Evolutionary conservation across 2,888 invertebrate species (phyloP), one percentile per base, ranked within the genome.

Genomic region (Trichopria drosophilae): DNA sequence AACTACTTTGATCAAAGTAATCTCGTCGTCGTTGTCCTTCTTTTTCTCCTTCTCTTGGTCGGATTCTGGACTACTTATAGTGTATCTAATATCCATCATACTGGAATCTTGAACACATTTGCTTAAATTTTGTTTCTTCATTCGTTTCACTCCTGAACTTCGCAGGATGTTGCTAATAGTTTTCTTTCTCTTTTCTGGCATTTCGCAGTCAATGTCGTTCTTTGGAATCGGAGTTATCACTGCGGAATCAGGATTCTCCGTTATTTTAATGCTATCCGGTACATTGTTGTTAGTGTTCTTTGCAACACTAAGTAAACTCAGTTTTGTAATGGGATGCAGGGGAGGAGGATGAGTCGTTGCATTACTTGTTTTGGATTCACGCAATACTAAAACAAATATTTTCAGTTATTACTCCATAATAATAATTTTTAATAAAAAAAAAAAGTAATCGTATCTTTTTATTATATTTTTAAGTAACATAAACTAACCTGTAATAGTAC

Each of bases 401-500:
- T 52, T 43, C 15, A n/a, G 35, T 26, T 24, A 39, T 13, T 16
- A 7, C n/a, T n/a, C n/a, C n/a, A n/a, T n/a, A n/a, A n/a, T 50
- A 37, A 39, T 44, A 31, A 41, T 36, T 37, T 23, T 32, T 19
- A 35, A 36, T 18, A 34, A 31, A 18, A 18, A 23, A 35, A 43
- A 51, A 37, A 23, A 28, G n/a, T n/a, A 13, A 4, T 12, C 10
- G 16, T 13, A 16, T 15, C 31, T 1, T 29, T 35, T 15, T 35
- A 37, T 18, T n/a, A 7, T 6, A 7, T 23, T 18, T 34, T 10
- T 10, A 39, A 23, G 15, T 20, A 39, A 6, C 32, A 49, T 35
- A 13, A 12, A 76, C 79, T 82, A 80, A 44, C 84, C 82, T 46
- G 84, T 84, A 35, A 84, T 81, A 36, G 80, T 81, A 12, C 82